These are phyloP conservation scores for Calosoma granatense DNA, from an alignment of 1,140 invertebrate species.

Conservation along the genomic window DNA sequence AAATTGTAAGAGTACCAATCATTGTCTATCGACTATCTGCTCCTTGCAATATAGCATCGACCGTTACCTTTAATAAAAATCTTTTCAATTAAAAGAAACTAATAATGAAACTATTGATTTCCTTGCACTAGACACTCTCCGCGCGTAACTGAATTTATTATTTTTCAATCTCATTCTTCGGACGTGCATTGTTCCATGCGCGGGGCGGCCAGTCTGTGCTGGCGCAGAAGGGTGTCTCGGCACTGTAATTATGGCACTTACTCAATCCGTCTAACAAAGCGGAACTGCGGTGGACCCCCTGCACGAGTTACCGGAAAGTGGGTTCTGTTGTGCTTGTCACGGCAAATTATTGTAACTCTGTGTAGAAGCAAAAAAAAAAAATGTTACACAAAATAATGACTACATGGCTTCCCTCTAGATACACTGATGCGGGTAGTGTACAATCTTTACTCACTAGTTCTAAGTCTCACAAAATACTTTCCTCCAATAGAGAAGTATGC, in stretches of 20 bases:
- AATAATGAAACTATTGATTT: not conserved
- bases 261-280: not conserved
- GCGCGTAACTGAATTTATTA: not conserved
- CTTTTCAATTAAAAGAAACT: not conserved
- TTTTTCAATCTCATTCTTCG: not conserved
- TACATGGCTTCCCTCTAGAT: too few relatives aligned
- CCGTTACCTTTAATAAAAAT: not conserved
- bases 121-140: not conserved
- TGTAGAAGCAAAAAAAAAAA: not conserved
- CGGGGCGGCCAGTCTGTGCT: too few relatives aligned
- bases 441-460: too few relatives aligned
- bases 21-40: too few relatives aligned
- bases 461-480: too few relatives aligned
- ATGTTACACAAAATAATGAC: too few relatives aligned
- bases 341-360: not conserved
- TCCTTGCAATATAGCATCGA: too few relatives aligned
- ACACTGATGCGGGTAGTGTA: too few relatives aligned
- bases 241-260: not conserved
- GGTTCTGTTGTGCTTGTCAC: slow-evolving; percentile 1
- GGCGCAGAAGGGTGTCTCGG: not conserved
- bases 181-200: too few relatives aligned
- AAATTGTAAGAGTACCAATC: too few relatives aligned
- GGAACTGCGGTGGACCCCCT: not conserved
- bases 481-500: not conserved
- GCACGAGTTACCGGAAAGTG: not conserved